phyloP scores from a whole-genome alignment of 2,797 vertebrate genomes.

The Ispidina lecontei region DNA sequence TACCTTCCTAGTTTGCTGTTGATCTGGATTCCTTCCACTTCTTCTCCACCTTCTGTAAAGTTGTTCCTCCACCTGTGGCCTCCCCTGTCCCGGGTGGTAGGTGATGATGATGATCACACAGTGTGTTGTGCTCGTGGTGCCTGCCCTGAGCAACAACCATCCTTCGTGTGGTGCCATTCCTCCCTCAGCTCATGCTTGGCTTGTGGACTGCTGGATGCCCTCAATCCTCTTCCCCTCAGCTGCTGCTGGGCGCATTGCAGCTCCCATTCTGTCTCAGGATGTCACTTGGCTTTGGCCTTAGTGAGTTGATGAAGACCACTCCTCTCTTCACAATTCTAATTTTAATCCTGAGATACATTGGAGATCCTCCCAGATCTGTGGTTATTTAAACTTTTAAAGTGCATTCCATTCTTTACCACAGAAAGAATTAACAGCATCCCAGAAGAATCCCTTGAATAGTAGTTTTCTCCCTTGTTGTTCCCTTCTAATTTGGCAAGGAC shows the following conservation, averaged over 20 bases:
- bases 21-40: background rate
- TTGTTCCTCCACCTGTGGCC: background rate
- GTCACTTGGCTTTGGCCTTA: background rate
- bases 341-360: background rate
- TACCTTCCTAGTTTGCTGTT: background rate
- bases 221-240: background rate
- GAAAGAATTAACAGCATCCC: background rate
- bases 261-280: background rate
- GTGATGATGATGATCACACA: fast-evolving
- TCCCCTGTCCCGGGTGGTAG: background rate
- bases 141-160: fast-evolving
- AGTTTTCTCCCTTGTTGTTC: background rate
- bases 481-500: background rate
- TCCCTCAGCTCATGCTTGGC: background rate
- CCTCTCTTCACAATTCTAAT: background rate
- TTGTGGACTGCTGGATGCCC: background rate
- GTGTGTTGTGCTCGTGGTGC: fast-evolving
- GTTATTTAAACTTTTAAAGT: background rate
- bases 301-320: background rate
- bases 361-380: background rate
- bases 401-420: background rate
- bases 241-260: background rate
- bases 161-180: background rate
- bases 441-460: background rate
- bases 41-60: background rate